Evolutionary conservation across 64 coral and sea anemone species (phyloP), one percentile per base, ranked within the genome.

Genomic region (Cladopsammia gracilis): DNA sequence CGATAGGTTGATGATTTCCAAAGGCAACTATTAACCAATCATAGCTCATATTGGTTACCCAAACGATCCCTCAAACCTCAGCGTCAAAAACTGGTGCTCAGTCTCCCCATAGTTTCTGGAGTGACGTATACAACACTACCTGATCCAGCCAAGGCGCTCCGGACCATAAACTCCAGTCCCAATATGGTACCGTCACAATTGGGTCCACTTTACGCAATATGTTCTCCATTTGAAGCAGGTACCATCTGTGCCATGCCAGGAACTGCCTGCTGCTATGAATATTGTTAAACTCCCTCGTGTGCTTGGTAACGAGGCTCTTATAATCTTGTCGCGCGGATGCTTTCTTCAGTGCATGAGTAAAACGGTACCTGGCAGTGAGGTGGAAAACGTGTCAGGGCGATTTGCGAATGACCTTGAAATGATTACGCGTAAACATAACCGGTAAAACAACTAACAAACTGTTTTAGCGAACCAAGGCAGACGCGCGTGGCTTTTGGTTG

Each of bases 201-300:
- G 76, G 78, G 47, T 93, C 91, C 34, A 93, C 71, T 64, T 79
- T 78, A 23, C 72, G 70, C 13, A 93, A 60, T 1, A 78, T 75
- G 48, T 93, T 93, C 64, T 93, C 91, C 22, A 93, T 87, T 43
- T 93, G 43, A 58, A 93, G n/a, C 10, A 93, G 51, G 14, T 93
- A 93, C 81, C 80, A 87, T n/a, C 91, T 82, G 45, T 93, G 91
- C 91, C 91, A 93, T 16, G 91, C 57, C 15, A 93, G 91, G 22
- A 93, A 93, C 59, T 93, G 91, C 58, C 72, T 85, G n/a, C 4
- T 75, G 83, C 60, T 83, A 59, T 58, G 70, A 14, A 90, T 78
- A 23, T 54, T 88, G 16, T 50, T 10, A 66, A 79, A 90, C 49
- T 70, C 24, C 0, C 67, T 78, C 6, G 46, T 53, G n/a, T 89